Percentiles rank a stretch among this genome's conserved stretches.
Evolutionary conservation across 2,888 invertebrate species (phyloP).

Genomic region (Ephialtes manifestator): DNA sequence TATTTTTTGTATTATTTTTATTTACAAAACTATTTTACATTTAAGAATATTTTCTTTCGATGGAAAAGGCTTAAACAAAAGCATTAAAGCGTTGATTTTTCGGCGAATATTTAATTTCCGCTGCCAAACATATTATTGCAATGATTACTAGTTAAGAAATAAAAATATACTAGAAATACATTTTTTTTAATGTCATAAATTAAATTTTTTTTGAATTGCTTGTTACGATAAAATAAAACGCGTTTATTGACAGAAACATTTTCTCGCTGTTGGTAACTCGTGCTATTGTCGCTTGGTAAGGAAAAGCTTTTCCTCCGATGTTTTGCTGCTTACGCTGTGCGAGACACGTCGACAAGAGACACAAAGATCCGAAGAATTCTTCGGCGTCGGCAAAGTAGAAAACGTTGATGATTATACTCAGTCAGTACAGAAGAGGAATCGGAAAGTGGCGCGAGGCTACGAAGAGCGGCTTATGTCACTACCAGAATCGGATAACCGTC

Average conservation of each 20-base stretch:
- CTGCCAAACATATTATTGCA: too few species aligned
- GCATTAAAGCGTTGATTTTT: too few species aligned
- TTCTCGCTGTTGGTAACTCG: slow-evolving; percentile 55
- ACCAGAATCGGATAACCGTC: slow-evolving; percentile 22
- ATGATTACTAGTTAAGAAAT: too few species aligned
- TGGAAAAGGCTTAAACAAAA: too few species aligned
- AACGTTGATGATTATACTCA: background rate
- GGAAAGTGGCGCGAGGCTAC: slow-evolving; percentile 44
- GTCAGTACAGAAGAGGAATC: slow-evolving; percentile 37
- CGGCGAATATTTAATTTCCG: too few species aligned
- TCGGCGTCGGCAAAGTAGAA: slow-evolving; percentile 58
- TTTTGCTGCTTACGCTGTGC: slow-evolving; percentile 6
- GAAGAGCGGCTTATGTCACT: slow-evolving; percentile 25
- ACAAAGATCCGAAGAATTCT: slow-evolving; percentile 19
- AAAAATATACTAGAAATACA: too few species aligned
- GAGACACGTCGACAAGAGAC: slow-evolving; percentile 26
- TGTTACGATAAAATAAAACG: background rate
- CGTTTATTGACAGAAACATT: background rate
- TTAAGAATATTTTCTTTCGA: too few species aligned
- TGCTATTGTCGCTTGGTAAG: slow-evolving; percentile 41
- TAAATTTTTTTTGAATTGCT: background rate
- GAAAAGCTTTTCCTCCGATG: slow-evolving; percentile 42
- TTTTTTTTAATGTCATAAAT: too few species aligned
- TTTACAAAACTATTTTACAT: too few species aligned
- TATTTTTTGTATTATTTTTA: too few species aligned